These are phyloP conservation scores for Anoura caudifer DNA, from an alignment of 2,113 vertebrate genomes.

Conservation along the genomic window DNA sequence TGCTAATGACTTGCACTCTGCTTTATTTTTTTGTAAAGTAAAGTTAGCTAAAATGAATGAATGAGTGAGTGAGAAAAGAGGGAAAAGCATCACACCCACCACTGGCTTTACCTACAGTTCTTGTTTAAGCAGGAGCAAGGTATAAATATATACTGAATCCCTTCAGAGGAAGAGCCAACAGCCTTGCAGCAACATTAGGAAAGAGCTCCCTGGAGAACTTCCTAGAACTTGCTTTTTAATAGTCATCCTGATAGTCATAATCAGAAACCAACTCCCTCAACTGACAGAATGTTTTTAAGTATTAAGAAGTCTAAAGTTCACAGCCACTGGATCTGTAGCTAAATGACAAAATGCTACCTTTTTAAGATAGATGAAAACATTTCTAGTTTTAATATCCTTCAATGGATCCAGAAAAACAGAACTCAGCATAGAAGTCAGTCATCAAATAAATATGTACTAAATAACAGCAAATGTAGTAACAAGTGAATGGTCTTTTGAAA, in stretches of 20 bases:
- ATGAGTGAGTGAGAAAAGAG: fast-evolving
- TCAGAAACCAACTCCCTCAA: background rate
- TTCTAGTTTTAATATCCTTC: background rate
- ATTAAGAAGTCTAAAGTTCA: background rate
- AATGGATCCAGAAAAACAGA: background rate
- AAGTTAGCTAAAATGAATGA: constrained; percentile 9
- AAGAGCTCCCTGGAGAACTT: background rate
- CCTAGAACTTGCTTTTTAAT: background rate
- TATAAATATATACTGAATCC: background rate
- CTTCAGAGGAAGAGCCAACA: background rate
- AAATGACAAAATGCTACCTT: background rate
- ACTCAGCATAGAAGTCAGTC: background rate
- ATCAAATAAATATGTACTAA: background rate
- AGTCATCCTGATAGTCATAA: background rate
- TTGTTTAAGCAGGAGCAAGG: background rate
- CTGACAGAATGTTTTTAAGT: background rate
- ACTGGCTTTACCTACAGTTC: background rate
- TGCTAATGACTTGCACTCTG: background rate
- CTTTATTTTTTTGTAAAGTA: background rate
- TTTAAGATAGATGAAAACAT: background rate
- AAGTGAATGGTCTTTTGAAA: background rate
- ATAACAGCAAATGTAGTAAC: background rate
- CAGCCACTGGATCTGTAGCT: background rate
- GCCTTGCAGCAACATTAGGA: background rate
- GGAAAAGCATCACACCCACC: background rate